Conservation (phyloP, 2,797 vertebrate species). For the Argyrosomus regius region DNA sequence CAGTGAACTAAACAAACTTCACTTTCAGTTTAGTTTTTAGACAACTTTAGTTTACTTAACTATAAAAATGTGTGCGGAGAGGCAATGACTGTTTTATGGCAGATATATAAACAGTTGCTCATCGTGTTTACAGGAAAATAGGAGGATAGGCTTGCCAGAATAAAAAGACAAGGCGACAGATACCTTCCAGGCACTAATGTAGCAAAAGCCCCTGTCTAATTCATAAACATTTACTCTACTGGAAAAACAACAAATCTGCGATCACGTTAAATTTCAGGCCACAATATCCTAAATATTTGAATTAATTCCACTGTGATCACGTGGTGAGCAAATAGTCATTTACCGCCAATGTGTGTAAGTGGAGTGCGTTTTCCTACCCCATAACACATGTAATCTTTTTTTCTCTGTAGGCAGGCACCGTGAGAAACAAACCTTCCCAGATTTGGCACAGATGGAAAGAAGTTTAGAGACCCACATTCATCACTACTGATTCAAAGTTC, state of each 20-base stretch:
- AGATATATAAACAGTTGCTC: neutral
- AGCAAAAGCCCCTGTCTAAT: neutral
- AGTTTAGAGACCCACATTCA: neutral
- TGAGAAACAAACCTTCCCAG: slow-evolving; percentile 4
- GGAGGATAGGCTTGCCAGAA: neutral
- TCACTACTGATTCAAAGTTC: neutral
- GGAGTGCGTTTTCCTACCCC: neutral
- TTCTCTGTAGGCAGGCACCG: slow-evolving; percentile 21
- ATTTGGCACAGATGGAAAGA: neutral
- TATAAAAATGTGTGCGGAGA: neutral
- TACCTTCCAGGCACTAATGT: neutral
- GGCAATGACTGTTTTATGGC: neutral
- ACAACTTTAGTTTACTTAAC: too few species aligned
- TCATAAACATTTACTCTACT: neutral
- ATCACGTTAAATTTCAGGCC: neutral
- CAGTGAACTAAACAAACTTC: too few species aligned
- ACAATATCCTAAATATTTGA: neutral
- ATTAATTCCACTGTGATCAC: neutral
- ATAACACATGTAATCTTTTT: neutral
- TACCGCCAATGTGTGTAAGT: neutral
- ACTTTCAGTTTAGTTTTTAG: too few species aligned
- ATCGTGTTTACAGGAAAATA: neutral
- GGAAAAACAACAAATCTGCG: neutral
- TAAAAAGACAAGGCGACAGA: neutral
- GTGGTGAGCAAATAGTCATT: neutral